Conservation (phyloP, 2,797 vertebrate genomes). For the Hemitrygon akajei region DNA sequence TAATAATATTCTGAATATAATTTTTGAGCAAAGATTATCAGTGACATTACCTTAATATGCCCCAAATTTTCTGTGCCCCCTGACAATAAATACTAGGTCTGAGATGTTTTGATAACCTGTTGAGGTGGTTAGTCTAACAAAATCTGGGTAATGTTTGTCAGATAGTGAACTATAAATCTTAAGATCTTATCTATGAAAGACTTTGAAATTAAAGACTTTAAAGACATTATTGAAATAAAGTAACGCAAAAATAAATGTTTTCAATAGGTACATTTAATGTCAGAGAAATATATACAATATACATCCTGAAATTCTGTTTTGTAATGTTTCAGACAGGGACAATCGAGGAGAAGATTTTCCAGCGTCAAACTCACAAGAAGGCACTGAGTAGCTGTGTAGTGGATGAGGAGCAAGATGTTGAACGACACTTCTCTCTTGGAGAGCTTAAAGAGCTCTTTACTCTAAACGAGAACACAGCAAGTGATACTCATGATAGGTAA, state of each 20-base stretch:
- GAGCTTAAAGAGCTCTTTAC: constrained; percentile 85
- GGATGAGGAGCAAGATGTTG: constrained; percentile 89
- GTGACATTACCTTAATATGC: too few species aligned
- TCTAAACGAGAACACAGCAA: constrained; percentile 71
- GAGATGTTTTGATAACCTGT: background rate
- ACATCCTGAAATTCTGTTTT: background rate
- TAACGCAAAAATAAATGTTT: too few species aligned
- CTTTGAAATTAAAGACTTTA: background rate
- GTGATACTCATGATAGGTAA: constrained; percentile 90
- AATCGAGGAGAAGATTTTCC: constrained; percentile 96
- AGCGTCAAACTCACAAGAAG: constrained; percentile 94
- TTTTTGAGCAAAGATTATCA: too few species aligned
- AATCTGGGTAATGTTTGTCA: background rate
- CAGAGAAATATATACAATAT: too few species aligned
- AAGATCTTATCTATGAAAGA: background rate
- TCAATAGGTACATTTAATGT: too few species aligned
- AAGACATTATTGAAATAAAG: background rate
- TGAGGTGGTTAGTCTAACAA: too few species aligned
- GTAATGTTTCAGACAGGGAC: constrained; percentile 72
- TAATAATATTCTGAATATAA: too few species aligned
- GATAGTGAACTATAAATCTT: background rate
- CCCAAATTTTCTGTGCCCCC: background rate
- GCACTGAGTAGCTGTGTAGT: constrained; percentile 95
- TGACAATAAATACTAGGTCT: background rate
- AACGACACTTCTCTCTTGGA: constrained; percentile 87